These are phyloP conservation scores for Prunella strophiata DNA, from an alignment of 2,797 vertebrate species.

Conservation along the genomic window DNA sequence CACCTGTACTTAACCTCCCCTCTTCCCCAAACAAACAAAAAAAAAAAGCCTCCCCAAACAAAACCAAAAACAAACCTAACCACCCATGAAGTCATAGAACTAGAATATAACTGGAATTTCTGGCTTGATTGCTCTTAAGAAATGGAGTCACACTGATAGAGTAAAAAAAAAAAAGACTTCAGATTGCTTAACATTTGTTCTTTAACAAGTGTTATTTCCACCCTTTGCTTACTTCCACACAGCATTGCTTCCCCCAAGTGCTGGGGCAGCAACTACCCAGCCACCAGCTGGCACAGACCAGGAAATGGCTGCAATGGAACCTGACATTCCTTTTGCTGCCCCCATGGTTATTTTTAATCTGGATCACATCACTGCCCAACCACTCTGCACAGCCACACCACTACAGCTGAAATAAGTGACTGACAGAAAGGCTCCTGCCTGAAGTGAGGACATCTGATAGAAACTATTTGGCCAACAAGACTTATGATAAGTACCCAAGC, in stretches of 20 bases:
- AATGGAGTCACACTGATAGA: background rate
- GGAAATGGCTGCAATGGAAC: background rate
- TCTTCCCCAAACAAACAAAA: background rate
- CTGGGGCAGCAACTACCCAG: background rate
- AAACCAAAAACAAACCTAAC: background rate
- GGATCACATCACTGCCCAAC: background rate
- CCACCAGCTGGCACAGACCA: background rate
- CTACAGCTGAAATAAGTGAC: background rate
- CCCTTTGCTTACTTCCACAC: background rate
- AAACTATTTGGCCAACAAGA: background rate
- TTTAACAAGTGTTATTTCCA: background rate
- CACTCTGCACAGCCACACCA: background rate
- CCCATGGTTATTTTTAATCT: background rate
- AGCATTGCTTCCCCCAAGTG: background rate
- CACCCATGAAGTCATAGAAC: background rate
- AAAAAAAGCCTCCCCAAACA: background rate
- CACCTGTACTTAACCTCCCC: fast-evolving
- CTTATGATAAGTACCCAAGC: background rate
- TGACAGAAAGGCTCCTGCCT: background rate
- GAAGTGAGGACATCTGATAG: background rate
- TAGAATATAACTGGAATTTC: conserved; percentile 1
- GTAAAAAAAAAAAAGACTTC: background rate
- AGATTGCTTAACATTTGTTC: background rate
- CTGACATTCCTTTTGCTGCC: background rate
- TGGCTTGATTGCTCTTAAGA: background rate